A percentile compares a stretch with the other conserved stretches of the same genome.
Evolutionary conservation across 1,140 invertebrate species (phyloP).

Genomic region (Ganaspis sp.): DNA sequence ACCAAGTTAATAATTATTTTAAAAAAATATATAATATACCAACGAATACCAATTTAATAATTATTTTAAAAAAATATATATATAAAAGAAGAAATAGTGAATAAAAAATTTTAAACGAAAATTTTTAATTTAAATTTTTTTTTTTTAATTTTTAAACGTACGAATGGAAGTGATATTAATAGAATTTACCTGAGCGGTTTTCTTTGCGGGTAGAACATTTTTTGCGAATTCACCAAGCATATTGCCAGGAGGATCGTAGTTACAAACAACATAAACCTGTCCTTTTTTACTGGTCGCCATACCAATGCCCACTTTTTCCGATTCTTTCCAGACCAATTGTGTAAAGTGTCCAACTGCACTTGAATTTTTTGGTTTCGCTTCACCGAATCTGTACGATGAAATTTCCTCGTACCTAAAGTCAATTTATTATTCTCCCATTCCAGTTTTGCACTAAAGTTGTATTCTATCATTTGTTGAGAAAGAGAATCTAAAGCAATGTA

Average conservation of each 20-base stretch:
- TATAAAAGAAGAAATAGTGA: too few relatives aligned
- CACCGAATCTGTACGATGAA: conserved; percentile 56
- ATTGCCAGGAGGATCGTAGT: conserved; percentile 85
- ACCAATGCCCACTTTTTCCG: conserved; percentile 80
- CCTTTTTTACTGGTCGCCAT: conserved; percentile 74
- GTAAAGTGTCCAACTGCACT: conserved; percentile 77
- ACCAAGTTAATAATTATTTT: too few relatives aligned
- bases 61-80: too few relatives aligned
- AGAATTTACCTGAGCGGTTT: conserved; percentile 36
- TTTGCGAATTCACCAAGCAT: conserved; percentile 77
- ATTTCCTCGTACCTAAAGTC: conserved; percentile 58
- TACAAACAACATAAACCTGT: conserved; percentile 80
- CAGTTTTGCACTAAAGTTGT: background rate
- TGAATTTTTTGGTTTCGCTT: conserved; percentile 35
- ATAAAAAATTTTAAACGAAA: too few relatives aligned
- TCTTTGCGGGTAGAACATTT: conserved; percentile 75
- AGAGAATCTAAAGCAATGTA: background rate
- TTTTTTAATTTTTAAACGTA: background rate
- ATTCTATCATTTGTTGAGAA: too few relatives aligned
- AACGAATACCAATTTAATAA: too few relatives aligned
- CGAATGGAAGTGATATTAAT: background rate
- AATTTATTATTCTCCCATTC: background rate
- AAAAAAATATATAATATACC: too few relatives aligned
- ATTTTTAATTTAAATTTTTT: too few relatives aligned
- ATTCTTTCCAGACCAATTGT: conserved; percentile 81